Evolutionary conservation across 1,140 invertebrate genomes (phyloP).

Genomic region (Drosophila dunni): DNA sequence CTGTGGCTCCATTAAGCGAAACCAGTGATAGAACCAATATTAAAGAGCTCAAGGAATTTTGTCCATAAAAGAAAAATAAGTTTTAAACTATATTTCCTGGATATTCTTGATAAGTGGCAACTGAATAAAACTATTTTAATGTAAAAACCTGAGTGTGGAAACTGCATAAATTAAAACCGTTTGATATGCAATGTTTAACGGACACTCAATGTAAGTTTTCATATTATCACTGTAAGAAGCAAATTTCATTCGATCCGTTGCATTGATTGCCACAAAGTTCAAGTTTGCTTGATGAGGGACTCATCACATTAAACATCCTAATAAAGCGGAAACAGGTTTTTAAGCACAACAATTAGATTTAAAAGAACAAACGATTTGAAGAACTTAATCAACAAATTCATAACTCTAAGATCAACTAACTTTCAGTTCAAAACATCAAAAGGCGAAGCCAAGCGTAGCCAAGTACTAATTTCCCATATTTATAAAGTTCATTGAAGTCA

Average conservation of each 20-base stretch:
- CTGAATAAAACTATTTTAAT: neutral
- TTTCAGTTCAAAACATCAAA: conserved; percentile 2
- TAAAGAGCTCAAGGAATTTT: neutral
- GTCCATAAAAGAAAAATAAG: conserved; percentile 3
- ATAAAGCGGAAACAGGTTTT: conserved; percentile 57
- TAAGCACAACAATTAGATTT: conserved; percentile 28
- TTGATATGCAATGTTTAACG: conserved; percentile 14
- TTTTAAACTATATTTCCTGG: neutral
- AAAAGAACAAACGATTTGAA: conserved; percentile 46
- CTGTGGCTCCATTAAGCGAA: neutral
- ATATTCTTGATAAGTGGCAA: conserved; percentile 7
- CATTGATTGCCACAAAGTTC: conserved; percentile 26
- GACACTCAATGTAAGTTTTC: conserved; percentile 18
- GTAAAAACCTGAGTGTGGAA: neutral
- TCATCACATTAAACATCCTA: conserved; percentile 56
- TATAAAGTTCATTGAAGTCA: conserved; percentile 37
- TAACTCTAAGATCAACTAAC: conserved; percentile 18
- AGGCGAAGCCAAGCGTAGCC: conserved; percentile 25
- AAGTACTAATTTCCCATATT: conserved; percentile 25
- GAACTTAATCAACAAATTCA: conserved; percentile 24
- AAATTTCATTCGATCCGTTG: neutral
- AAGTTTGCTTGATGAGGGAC: conserved; percentile 50
- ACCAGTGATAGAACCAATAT: neutral
- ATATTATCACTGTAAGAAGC: conserved; percentile 10
- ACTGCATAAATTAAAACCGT: conserved; percentile 14